phyloP scores from a whole-genome alignment of 2,888 invertebrate genomes.

The Drosophila formosana region DNA sequence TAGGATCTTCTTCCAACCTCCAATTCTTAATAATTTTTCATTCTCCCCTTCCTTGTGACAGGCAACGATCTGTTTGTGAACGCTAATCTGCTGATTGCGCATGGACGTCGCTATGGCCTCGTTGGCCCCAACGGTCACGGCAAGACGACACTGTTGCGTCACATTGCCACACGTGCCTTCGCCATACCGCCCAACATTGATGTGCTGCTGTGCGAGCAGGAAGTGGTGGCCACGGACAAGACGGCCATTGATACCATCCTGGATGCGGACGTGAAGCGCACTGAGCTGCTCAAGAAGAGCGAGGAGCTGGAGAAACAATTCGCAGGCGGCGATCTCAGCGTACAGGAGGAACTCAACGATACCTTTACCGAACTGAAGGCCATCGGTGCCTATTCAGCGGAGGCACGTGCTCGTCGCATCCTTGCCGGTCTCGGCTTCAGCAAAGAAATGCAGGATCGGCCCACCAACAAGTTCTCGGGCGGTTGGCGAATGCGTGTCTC shows the following conservation, averaged over 20 bases:
- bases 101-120: conserved; percentile 97
- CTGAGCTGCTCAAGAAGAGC: conserved; percentile 92
- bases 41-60: conserved; percentile 17
- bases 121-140: conserved; percentile 99
- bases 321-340: conserved; percentile 90
- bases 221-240: conserved; percentile 97
- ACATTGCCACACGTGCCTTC: conserved; percentile 95
- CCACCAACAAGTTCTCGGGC: conserved; percentile 95
- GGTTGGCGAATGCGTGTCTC: conserved; percentile 99
- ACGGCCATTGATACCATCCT: conserved; percentile 97
- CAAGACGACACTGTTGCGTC: conserved; percentile 97
- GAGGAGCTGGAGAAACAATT: conserved; percentile 91
- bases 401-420: conserved; percentile 97
- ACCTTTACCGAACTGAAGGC: conserved; percentile 97
- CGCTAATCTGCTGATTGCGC: conserved; percentile 96
- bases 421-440: conserved; percentile 98
- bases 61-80: conserved; percentile 98
- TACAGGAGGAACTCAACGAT: conserved; percentile 93
- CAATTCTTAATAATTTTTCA: not conserved
- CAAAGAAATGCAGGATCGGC: conserved; percentile 94
- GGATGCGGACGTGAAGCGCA: conserved; percentile 96
- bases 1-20: too few relatives aligned
- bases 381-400: conserved; percentile 99
- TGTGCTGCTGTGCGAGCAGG: conserved; percentile 98
- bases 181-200: conserved; percentile 98